These are phyloP conservation scores for Nyctibius bracteatus DNA, from an alignment of 2,113 vertebrate species.

Conservation along the genomic window DNA sequence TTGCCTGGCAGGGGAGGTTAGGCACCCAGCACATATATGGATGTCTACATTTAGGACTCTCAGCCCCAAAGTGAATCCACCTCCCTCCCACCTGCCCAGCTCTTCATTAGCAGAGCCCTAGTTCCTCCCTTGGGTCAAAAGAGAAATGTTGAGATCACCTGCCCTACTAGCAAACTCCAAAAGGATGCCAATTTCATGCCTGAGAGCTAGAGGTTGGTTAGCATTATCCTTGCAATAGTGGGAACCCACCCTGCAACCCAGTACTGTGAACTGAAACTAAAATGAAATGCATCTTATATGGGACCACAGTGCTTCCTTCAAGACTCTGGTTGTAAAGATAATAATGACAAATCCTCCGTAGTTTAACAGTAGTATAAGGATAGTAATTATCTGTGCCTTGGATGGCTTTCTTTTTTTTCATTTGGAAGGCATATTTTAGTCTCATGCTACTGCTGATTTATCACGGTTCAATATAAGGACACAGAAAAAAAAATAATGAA, in stretches of 20 bases:
- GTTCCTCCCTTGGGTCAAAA: not conserved
- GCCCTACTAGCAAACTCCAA: not conserved
- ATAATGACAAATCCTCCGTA: not conserved
- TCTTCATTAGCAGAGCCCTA: not conserved
- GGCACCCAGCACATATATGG: rapidly evolving
- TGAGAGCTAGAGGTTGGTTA: not conserved
- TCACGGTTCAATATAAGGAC: not conserved
- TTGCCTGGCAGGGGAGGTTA: not conserved
- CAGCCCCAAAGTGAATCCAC: not conserved
- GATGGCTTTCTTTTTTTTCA: not conserved
- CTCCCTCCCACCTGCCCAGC: not conserved
- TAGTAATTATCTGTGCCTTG: not conserved
- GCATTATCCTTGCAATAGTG: rapidly evolving
- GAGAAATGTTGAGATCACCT: not conserved
- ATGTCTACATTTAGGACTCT: not conserved
- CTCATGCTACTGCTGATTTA: not conserved
- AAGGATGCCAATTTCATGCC: not conserved
- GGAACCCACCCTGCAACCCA: not conserved
- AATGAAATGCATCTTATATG: not conserved
- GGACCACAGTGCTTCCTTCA: not conserved
- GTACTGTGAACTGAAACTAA: not conserved
- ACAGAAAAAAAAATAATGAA: not conserved
- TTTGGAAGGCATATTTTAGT: not conserved
- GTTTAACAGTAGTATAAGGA: not conserved
- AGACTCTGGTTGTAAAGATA: not conserved